Evolutionary conservation across 2,113 vertebrate genomes (phyloP), one percentile per base, ranked within the genome.

Genomic region (Trochalopteron elliotii): DNA sequence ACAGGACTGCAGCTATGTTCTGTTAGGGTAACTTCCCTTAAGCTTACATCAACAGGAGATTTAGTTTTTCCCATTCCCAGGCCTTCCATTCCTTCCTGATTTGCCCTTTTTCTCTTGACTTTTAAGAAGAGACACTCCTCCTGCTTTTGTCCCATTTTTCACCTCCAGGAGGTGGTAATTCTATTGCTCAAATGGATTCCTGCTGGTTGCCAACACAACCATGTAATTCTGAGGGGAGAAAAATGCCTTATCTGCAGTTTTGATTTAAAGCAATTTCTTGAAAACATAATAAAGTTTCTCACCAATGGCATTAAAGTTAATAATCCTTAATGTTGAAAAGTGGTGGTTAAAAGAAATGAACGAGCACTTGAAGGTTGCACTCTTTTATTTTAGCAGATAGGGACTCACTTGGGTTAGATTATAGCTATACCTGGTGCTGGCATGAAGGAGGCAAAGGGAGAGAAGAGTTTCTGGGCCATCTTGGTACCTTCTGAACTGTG

Each of bases 111-210:
- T 94, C 85, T 59, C 57, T 95, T 95, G 93, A 94, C 92, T 97
- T 97, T 96, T 94, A 77, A 90, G 87, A 93, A 60, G 82, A 95
- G 76, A 81, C 69, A 68, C 93, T 96, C 87, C 87, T 95, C 68
- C 94, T 89, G 76, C 92, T 94, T 96, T 96, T 96, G 96, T 97
- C 96, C 96, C 96, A 96, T 96, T 96, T 97, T 97, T 96, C 96
- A 96, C 96, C 96, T 97, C 96, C 96, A 96, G 96, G 96, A 97
- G 96, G 96, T 95, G 94, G 96, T 97, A 97, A 96, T 97, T 97
- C 96, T 97, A 95, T 96, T 97, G 96, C 95, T 96, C 91, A 96
- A 95, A 97, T 96, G 96, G 95, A 96, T 96, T 96, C 95, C 93
- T 96, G 95, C 96, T 97, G 92, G 92, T 96, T 96, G 96, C 95